Evolutionary conservation across 2,113 vertebrate species (phyloP), one percentile per base, ranked within the genome.

Genomic region (Actinemys pallida): DNA sequence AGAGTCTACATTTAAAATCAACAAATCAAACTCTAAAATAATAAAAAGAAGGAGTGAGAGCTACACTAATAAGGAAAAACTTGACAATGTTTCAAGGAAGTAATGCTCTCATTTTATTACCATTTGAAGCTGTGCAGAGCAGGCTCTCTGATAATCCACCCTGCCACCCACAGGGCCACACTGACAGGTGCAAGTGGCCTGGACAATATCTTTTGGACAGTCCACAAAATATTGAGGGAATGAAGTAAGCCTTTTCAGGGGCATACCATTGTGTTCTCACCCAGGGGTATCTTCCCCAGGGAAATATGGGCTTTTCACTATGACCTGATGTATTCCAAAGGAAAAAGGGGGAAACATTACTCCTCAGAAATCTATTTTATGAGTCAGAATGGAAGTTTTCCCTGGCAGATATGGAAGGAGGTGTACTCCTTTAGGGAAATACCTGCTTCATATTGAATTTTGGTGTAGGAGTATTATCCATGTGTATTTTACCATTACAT

Each of bases 201-300:
- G 87, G 22, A 90, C 62, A 96, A 27, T 89, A 76, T 75, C 84
- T 86, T 96, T 75, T 86, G 93, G 49, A 86, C 12, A 52, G 56
- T 50, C 84, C 78, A 35, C 72, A 91, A 93, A 93, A 86, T 82
- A 13, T 27, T n/a, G 29, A 91, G 39, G 35, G 57, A 5, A 81
- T 91, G 45, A 93, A 94, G 16, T 89, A 93, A 95, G 5, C 9
- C 72, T 88, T 91, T 95, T 50, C 50, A 88, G 47, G 6, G 12
- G 69, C 79, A 24, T 13, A 49, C 16, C 80, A 87, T 10, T 87
- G 52, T 78, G n/a, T 84, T 76, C 31, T 85, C 80, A 27, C 81
- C 56, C 87, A 84, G 35, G 52, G 35, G 52, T 3, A 72, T 92
- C 52, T 2, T 97, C 80, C 25, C 81, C 16, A 54, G 86, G 42